Evolutionary conservation across 2,888 invertebrate genomes (phyloP), one percentile per base, ranked within the genome.

Genomic region (Dendrolimus pini): DNA sequence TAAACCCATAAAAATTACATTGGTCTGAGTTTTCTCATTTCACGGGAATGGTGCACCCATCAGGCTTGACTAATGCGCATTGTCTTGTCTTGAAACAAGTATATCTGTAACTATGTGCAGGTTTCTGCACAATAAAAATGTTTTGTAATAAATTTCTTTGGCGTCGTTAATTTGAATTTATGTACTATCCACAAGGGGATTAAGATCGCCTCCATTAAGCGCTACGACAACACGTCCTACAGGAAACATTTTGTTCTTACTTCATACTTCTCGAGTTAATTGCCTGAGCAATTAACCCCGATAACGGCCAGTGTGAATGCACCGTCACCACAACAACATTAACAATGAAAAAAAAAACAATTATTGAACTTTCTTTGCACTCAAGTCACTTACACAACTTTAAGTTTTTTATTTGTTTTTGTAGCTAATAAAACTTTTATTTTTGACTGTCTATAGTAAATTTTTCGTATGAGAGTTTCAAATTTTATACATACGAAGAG

Each of bases 211-310:
- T 30, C 30, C 30, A 30, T 30, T 30, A 30, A 30, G 30, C 30
- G 30, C 30, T 30, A 6, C 6, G 30, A 30, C 30, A 30, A 30
- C 30, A 30, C 47, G 47, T 47, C 47, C 12, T 47, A 12, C 47
- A 9, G 47, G 9, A 47, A 47, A 47, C 12, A 47, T 47, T 47
- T 30, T 30, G 30, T 30, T 47, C 47, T 47, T 47, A 47, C 47
- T 55, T 10, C 47, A 47, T 18, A 42, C 18, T 58, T 55, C 59
- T 58, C 58, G 14, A 58, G 54, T 53, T 58, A 62, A 62, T 62
- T 59, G 56, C 59, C 41, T n/a, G 41, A 9, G 58, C 56, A 62
- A 61, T 62, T 62, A 62, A 58, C 59, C 57, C 56, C 58, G 54
- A 60, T 61, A 60, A 54, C 41, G 55, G 55, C 56, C 53, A 58